Percentiles rank a stretch among this genome's conserved stretches.
Conservation (phyloP, 2,113 vertebrate species). For the Carassius gibelio region DNA sequence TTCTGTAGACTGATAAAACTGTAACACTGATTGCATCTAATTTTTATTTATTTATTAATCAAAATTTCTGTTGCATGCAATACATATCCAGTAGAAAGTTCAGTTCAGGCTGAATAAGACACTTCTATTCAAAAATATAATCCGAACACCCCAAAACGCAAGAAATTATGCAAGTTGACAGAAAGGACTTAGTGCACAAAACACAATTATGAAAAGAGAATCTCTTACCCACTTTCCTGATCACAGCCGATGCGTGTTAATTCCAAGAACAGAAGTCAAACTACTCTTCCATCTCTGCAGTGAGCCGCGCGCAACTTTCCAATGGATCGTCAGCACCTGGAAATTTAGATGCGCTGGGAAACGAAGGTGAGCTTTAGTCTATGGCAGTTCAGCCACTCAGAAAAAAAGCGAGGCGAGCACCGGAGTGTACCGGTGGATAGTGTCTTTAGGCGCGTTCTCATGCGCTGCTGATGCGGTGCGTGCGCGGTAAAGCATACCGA, state of each 20-base stretch:
- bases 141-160: neutral
- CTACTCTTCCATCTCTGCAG: constrained; percentile 69
- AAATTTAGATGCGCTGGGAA: neutral
- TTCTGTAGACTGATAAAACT: neutral
- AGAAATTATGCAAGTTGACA: neutral
- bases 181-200: neutral
- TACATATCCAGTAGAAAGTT: neutral
- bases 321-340: constrained; percentile 7
- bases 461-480: constrained; percentile 76
- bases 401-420: neutral
- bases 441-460: constrained; percentile 75
- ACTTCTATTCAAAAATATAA: neutral
- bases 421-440: constrained; percentile 70
- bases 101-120: neutral
- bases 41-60: accelerated
- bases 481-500: constrained; percentile 81
- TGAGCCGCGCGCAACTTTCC: constrained; percentile 83
- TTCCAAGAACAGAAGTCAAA: constrained; percentile 66
- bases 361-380: neutral
- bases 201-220: neutral
- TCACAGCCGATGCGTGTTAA: constrained; percentile 20
- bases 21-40: neutral
- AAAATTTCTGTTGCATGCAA: neutral
- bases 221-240: constrained; percentile 66
- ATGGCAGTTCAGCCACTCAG: neutral